A percentile compares a stretch with the other conserved stretches of the same genome.
Evolutionary conservation across 2,888 invertebrate species (phyloP).

Genomic region (Zele albiditarsus): DNA sequence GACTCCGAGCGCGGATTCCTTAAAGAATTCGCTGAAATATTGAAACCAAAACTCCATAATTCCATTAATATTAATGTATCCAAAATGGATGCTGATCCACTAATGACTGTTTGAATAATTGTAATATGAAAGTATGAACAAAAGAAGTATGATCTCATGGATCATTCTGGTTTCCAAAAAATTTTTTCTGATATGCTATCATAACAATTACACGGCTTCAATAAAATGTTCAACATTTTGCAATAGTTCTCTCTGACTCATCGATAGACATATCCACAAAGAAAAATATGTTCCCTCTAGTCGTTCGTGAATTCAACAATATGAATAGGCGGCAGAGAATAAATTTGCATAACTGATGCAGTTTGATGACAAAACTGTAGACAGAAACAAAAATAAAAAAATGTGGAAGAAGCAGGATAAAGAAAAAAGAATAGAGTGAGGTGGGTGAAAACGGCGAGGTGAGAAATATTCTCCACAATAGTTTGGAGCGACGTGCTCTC

Average conservation of each 20-base stretch:
- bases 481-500: not conserved
- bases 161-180: not conserved
- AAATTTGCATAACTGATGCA: conserved; percentile 24
- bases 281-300: not conserved
- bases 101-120: conserved; percentile 78
- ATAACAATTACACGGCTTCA: not conserved
- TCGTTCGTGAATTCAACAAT: not conserved
- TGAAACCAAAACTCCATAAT: conserved; percentile 70
- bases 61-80: conserved; percentile 81
- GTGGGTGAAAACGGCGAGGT: not conserved
- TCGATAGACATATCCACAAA: not conserved
- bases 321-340: conserved; percentile 10
- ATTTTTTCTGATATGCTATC: not conserved
- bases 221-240: not conserved
- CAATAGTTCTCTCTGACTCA: conserved; percentile 17
- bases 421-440: not conserved
- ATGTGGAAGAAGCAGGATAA: not conserved
- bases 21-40: conserved; percentile 76
- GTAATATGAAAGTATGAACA: conserved; percentile 11
- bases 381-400: not conserved
- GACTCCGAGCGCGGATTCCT: conserved; percentile 95
- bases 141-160: not conserved
- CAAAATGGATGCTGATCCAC: conserved; percentile 83
- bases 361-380: not conserved
- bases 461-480: not conserved